Base-by-base conservation (phyloP, 2,797 vertebrate species). In the Sebastes steindachneri region DNA sequence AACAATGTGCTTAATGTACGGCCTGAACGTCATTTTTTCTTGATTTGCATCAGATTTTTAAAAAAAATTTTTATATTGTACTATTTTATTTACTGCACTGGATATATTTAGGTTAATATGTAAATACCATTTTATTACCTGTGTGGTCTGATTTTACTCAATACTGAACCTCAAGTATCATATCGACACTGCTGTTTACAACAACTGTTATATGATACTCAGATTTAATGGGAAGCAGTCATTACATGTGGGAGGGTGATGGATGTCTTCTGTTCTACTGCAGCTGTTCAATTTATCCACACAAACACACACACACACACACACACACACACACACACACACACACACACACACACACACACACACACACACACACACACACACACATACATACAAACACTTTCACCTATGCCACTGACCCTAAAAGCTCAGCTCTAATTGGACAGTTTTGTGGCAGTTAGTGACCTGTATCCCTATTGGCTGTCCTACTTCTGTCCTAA, bases 381-480 rank as follows among this genome's bases (percentile, higher is more conserved):
- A 66, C 7, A 72, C 23, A 68, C 69, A 64, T 7, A 57, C 4
- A 14, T 7, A 59, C 37, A 54, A 6, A 57, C 10, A 4, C 21
- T 0, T 21, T 26, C 11, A 35, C 10, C 25, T 54, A 11, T 58
- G 45, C 37, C 23, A 15, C 19, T 70, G 67, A 78, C 48, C 57
- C 67, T 48, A 57, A 78, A 68, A 48, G 21, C 23, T 59, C 23
- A 64, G 28, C 67, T 75, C 67, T 86, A 75, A 86, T 79, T 79
- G 84, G 68, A 70, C 73, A 48, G 53, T 67, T 69, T 58, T 75
- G 23, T 31, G 68, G 26, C 37, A 23, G 26, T 57, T 57, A 15
- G 51, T 55, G 37, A 79, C 72, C 59, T 26, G 29, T 33, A 21
- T 73, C 23, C 21, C 59, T 21, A 4, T 25, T 66, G 41, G 33